These are phyloP conservation scores for Macrosteles quadrilineatus DNA, from an alignment of 1,140 invertebrate genomes.

Conservation along the genomic window DNA sequence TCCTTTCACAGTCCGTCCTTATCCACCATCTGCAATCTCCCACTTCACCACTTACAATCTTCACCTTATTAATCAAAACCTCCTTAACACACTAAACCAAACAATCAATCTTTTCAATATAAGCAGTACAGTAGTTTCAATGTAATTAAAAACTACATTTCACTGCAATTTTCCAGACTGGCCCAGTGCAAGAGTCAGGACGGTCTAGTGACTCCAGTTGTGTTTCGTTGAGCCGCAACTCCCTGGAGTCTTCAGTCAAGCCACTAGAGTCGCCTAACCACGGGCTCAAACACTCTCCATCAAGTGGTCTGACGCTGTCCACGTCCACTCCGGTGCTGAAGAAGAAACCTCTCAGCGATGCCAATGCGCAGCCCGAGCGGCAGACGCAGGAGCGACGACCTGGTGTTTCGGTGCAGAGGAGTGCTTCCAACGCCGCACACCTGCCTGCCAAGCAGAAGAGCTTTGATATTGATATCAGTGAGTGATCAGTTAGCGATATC, in stretches of 20 bases:
- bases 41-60: no score
- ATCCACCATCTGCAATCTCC: no score
- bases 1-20: no score
- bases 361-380: constrained; percentile 41
- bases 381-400: neutral
- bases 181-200: constrained; percentile 11
- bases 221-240: constrained; percentile 59
- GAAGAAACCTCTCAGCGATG: constrained; percentile 55
- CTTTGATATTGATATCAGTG: constrained; percentile 46
- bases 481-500: no score
- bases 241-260: constrained; percentile 52
- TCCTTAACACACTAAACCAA: no score
- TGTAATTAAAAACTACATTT: no score
- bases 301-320: constrained; percentile 45
- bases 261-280: constrained; percentile 53
- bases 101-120: no score
- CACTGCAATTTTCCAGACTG: constrained; percentile 14
- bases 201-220: constrained; percentile 58
- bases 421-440: constrained; percentile 39
- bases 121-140: no score
- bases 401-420: constrained; percentile 34
- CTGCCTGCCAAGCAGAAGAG: constrained; percentile 44
- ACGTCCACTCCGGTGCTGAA: constrained; percentile 59
- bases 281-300: constrained; percentile 30
- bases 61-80: no score